Base-by-base conservation (phyloP, 2,113 vertebrate species). In the Vicugna pacos region DNA sequence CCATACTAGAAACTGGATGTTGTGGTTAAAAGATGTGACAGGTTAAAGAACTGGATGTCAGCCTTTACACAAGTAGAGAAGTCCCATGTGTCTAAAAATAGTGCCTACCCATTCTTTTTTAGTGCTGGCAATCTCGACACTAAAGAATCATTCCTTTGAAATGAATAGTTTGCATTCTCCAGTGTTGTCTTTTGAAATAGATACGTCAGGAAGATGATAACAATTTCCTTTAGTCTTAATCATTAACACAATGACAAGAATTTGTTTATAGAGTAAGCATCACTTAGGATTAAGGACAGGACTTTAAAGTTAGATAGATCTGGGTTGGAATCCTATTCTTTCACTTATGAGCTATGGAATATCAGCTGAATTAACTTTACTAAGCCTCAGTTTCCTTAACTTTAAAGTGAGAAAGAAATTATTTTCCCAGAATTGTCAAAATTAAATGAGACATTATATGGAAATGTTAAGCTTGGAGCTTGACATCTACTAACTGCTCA, bases 181-280 rank as follows among this genome's bases (percentile, higher is more conserved):
- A 85, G 2, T 70, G 22, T 58, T 64, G 19, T 26, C 22, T 93
- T 82, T 67, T 65, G 30, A 93, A 96, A 97, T 60, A 92, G 19
- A 77, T 26, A 72, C 10, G 15, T 67, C 82, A 19, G 10, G n/a
- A 8, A 60, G 7, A 70, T 76, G n/a, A 60, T 38, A 90, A 12
- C 2, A 67, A 32, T 91, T 93, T 60, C 20, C 9, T 94, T 86
- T 65, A 76, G 19, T 73, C 42, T 89, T 92, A 92, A 92, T 72
- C 32, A 54, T 89, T 81, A 95, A 75, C 48, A 81, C 30, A 93
- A 48, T 35, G 20, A 77, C 16, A 93, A 82, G 52, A 84, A 35
- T 94, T 91, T 84, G 50, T 93, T 90, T 96, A 82, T 16, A 62
- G 65, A 77, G n/a, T 89, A 30, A 64, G 14, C 17, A 19, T 81